phyloP scores from a whole-genome alignment of 2,888 invertebrate species.

The Gymnosoma rotundatum region DNA sequence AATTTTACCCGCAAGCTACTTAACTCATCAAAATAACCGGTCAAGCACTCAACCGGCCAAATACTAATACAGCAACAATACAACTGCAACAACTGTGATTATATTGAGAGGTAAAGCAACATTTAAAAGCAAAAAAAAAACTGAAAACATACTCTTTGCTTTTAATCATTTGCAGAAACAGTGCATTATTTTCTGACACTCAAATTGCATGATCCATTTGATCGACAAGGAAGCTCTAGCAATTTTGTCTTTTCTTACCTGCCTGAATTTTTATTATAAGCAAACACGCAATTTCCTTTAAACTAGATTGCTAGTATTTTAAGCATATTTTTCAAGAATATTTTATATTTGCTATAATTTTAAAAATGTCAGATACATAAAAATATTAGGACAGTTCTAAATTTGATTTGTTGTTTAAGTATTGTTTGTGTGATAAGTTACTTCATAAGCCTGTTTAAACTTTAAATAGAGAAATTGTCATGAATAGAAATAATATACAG shows the following conservation, averaged over 20 bases:
- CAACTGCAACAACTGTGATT: constrained; percentile 1
- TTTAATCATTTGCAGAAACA: constrained; percentile 25
- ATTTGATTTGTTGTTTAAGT: background rate
- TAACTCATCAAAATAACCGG: constrained; percentile 52
- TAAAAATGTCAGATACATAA: too few relatives aligned
- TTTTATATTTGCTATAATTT: too few relatives aligned
- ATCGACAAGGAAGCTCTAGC: constrained; percentile 48
- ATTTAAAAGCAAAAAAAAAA: background rate
- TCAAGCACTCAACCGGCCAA: constrained; percentile 2
- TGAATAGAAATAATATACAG: too few relatives aligned
- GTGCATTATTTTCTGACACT: constrained; percentile 47
- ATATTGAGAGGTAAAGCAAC: constrained; percentile 4
- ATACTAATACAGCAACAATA: background rate
- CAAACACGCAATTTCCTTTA: constrained; percentile 21
- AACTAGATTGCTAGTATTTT: background rate
- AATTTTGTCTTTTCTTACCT: constrained; percentile 30
- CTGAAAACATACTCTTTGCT: constrained; percentile 7
- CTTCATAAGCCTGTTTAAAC: too few relatives aligned
- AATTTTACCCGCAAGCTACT: constrained; percentile 58
- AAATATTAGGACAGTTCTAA: background rate
- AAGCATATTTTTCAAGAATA: background rate
- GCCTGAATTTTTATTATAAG: background rate
- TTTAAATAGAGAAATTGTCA: too few relatives aligned
- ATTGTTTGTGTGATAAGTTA: background rate
- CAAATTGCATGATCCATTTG: constrained; percentile 59